Evolutionary conservation across 2,888 invertebrate genomes (phyloP).

Genomic region (Leucoma salicis): DNA sequence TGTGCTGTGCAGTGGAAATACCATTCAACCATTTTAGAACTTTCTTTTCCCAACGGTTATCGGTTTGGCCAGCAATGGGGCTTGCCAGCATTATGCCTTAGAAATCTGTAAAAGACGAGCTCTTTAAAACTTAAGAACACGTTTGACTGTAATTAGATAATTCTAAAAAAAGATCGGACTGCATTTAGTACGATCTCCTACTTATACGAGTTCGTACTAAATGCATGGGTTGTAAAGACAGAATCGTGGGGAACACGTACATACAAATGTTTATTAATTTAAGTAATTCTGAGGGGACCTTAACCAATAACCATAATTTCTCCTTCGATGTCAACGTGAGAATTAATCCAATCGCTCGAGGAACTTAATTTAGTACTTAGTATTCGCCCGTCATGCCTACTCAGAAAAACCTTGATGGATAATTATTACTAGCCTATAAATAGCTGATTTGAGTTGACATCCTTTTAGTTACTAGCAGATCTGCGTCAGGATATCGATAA

Average conservation of each 20-base stretch:
- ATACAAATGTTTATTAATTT: constrained; percentile 18
- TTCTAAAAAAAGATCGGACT: too few species aligned
- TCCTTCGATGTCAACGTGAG: constrained; percentile 20
- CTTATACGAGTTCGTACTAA: too few species aligned
- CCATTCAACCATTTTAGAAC: too few species aligned
- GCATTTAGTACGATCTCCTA: too few species aligned
- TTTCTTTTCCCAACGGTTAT: too few species aligned
- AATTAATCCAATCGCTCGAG: constrained; percentile 15
- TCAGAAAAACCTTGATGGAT: constrained; percentile 21
- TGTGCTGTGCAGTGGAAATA: too few species aligned
- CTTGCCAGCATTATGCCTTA: too few species aligned
- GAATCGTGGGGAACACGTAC: constrained; percentile 6
- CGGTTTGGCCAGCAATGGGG: too few species aligned
- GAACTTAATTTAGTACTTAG: constrained; percentile 5
- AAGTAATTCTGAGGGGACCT: constrained; percentile 9
- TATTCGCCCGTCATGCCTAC: constrained; percentile 17
- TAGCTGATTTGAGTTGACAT: constrained; percentile 11
- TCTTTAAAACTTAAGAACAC: too few species aligned
- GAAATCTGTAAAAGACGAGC: too few species aligned
- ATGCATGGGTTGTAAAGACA: constrained; percentile 14
- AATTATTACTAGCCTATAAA: constrained; percentile 23
- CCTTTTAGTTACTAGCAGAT: neutral
- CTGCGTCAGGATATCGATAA: too few species aligned
- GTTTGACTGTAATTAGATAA: too few species aligned
- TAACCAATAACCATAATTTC: constrained; percentile 20